These are phyloP conservation scores for Epirrhoe alternata DNA, from an alignment of 2,888 invertebrate species.

Conservation along the genomic window DNA sequence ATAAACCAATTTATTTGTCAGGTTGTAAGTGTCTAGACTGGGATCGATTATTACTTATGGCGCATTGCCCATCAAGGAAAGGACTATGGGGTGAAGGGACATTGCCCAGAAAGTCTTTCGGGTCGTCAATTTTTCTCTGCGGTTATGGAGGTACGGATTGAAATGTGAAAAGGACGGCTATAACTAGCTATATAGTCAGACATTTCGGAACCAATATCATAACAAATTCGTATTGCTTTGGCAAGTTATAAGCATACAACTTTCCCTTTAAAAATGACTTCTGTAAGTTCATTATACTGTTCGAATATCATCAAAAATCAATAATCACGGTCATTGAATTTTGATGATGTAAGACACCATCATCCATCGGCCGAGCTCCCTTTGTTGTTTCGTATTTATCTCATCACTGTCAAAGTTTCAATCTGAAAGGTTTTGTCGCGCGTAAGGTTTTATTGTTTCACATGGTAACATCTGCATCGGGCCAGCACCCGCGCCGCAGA, in stretches of 20 bases:
- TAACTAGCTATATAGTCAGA: conserved; percentile 20
- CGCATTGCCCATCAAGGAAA: conserved; percentile 53
- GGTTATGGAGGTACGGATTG: conserved; percentile 35
- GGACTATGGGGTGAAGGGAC: conserved; percentile 49
- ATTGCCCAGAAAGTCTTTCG: conserved; percentile 33
- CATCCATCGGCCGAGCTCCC: no score
- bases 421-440: not conserved
- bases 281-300: no score
- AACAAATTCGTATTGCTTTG: conserved; percentile 6
- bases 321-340: no score
- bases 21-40: conserved; percentile 50
- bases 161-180: conserved; percentile 36
- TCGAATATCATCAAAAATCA: no score
- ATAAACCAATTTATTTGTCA: conserved; percentile 44
- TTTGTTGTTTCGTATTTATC: not conserved
- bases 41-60: conserved; percentile 53
- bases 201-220: conserved; percentile 6
- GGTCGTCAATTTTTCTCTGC: conserved; percentile 33
- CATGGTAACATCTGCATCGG: conserved; percentile 5
- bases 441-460: not conserved
- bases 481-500: conserved; percentile 1
- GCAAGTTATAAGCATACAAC: not conserved
- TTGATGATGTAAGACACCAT: no score
- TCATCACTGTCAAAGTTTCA: not conserved
- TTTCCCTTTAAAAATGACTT: not conserved